Conservation (phyloP, 2,888 invertebrate species). For the Rhamnusium bicolor region DNA sequence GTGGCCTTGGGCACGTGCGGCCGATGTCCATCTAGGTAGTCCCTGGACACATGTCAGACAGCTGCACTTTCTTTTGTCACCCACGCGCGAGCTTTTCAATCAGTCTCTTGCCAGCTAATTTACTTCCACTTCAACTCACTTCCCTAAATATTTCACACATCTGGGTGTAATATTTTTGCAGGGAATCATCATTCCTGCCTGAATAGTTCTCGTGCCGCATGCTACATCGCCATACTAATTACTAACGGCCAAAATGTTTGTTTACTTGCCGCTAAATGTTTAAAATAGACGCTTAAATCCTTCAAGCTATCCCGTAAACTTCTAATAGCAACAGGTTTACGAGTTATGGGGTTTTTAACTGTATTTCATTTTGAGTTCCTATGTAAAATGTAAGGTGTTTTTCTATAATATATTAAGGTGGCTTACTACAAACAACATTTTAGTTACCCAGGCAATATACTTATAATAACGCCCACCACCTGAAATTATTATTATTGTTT, state of each 20-base stretch:
- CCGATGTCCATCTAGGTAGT: constrained; percentile 66
- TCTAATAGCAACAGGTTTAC: constrained; percentile 8
- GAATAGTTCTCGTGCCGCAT: constrained; percentile 47
- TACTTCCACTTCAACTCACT: constrained; percentile 65
- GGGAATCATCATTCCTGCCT: constrained; percentile 52
- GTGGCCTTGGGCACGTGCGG: constrained; percentile 66
- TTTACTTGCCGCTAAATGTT: constrained; percentile 18
- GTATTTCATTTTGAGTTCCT: not conserved
- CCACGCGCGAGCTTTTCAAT: constrained; percentile 67
- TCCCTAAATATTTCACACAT: constrained; percentile 67
- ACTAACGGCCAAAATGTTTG: constrained; percentile 29
- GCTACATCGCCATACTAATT: constrained; percentile 29
- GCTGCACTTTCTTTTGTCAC: constrained; percentile 69
- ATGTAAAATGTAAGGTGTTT: not conserved
- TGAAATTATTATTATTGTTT: too few relatives aligned
- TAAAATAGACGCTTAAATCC: constrained; percentile 19
- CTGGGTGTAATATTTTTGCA: constrained; percentile 61
- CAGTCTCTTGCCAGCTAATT: constrained; percentile 64
- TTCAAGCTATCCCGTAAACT: not conserved
- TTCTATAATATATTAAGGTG: not conserved
- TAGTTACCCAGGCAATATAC: too few relatives aligned
- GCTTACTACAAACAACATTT: too few relatives aligned
- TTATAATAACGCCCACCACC: too few relatives aligned
- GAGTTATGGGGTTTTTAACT: not conserved
- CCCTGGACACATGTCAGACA: constrained; percentile 66